Conservation (phyloP, 53 echinoderm and acorn worm species). For the Holothuria scabra region DNA sequence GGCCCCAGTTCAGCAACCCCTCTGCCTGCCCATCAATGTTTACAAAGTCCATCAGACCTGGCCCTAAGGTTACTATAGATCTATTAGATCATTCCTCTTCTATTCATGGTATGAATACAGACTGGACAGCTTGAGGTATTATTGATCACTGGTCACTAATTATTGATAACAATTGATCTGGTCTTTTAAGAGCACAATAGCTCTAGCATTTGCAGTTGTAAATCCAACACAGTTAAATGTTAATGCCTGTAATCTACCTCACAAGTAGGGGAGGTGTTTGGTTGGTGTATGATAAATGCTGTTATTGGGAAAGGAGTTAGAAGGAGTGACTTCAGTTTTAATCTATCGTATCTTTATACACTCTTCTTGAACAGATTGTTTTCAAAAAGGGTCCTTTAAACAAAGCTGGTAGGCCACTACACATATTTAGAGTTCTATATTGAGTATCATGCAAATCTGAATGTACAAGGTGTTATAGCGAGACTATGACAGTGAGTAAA, state of each 20-base stretch:
- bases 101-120: slow-evolving; percentile 7
- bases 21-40: slow-evolving; percentile 6
- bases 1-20: slow-evolving; percentile 10
- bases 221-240: slow-evolving; percentile 11
- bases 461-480: too few species aligned
- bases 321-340: too few species aligned
- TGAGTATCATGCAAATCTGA: too few species aligned
- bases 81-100: background rate
- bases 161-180: slow-evolving; percentile 33
- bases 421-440: too few species aligned
- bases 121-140: background rate
- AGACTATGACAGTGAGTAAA: too few species aligned
- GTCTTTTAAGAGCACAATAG: slow-evolving; percentile 1
- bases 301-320: too few species aligned
- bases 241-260: slow-evolving; percentile 25
- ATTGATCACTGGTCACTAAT: slow-evolving; percentile 22
- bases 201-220: background rate
- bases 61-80: background rate
- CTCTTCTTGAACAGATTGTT: too few species aligned
- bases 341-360: too few species aligned
- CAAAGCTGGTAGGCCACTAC: too few species aligned
- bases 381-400: too few species aligned
- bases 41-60: background rate
- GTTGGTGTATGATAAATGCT: too few species aligned
- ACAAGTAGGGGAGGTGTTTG: background rate